A percentile compares a stretch with the other conserved stretches of the same genome.
These are phyloP conservation scores for Ammodytes marinus DNA, from an alignment of 2,113 vertebrate genomes.

Conservation along the genomic window DNA sequence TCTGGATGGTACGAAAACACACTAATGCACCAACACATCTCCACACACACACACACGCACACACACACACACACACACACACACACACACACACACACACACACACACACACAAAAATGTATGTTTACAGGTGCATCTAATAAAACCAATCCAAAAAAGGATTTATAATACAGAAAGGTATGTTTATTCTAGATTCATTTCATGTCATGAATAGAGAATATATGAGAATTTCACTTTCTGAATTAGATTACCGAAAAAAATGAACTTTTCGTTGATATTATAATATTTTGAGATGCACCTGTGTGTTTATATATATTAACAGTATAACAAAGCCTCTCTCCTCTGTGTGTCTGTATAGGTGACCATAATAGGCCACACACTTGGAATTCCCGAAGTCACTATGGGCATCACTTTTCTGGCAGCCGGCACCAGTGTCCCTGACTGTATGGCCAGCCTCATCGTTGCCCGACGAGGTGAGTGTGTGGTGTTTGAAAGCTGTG, in stretches of 20 bases:
- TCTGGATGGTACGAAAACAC: slow-evolving; percentile 86
- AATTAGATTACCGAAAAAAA: no score
- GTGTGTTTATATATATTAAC: no score
- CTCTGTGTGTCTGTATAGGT: slow-evolving; percentile 72
- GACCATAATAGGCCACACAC: slow-evolving; percentile 86
- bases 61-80: background rate
- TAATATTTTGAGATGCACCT: no score
- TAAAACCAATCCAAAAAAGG: no score
- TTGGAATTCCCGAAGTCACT: slow-evolving; percentile 87
- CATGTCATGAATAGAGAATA: no score
- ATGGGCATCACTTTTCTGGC: slow-evolving; percentile 90
- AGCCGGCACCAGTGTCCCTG: slow-evolving; percentile 88
- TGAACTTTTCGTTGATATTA: no score
- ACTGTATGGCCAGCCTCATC: slow-evolving; percentile 89
- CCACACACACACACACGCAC: background rate
- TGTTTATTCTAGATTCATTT: no score
- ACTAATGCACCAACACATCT: background rate
- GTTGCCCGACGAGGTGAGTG: slow-evolving; percentile 85
- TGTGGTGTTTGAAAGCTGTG: background rate
- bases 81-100: background rate
- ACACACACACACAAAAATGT: no score
- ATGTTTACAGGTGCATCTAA: no score
- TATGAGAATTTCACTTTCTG: no score
- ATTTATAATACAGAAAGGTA: no score
- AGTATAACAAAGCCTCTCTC: background rate